Evolutionary conservation across 1,140 invertebrate genomes (phyloP).

Genomic region (Solenopsis fugax): DNA sequence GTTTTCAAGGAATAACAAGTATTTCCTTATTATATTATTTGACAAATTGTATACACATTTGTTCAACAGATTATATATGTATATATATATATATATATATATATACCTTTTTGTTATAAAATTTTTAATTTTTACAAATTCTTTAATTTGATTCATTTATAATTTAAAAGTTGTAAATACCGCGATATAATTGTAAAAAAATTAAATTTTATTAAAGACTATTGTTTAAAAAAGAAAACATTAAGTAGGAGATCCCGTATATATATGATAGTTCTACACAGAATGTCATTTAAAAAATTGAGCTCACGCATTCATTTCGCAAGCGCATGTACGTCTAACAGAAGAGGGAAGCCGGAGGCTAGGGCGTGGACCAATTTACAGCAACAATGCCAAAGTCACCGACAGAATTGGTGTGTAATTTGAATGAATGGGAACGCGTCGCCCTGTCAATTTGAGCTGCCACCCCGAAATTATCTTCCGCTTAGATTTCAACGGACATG

Average conservation of each 20-base stretch:
- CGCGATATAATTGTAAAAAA: neutral
- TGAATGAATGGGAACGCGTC: conserved; percentile 85
- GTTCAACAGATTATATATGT: neutral
- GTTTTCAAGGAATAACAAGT: conserved; percentile 58
- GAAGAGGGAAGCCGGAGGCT: conserved; percentile 70
- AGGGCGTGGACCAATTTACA: conserved; percentile 86
- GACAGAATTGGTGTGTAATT: conserved; percentile 86
- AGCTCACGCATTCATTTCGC: conserved; percentile 52
- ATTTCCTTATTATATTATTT: conserved; percentile 5
- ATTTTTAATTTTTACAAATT: neutral
- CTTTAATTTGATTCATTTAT: neutral
- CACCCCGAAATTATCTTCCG: conserved; percentile 84
- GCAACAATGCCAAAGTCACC: conserved; percentile 86
- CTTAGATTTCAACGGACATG: conserved; percentile 77
- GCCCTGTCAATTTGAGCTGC: conserved; percentile 85
- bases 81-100: too few relatives aligned
- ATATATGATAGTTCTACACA: conserved; percentile 37
- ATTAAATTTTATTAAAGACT: neutral
- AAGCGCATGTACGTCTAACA: conserved; percentile 31
- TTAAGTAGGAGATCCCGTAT: neutral
- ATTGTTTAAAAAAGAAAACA: neutral
- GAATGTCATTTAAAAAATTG: conserved; percentile 70
- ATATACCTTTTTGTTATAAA: neutral
- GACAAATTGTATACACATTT: neutral
- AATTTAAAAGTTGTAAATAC: neutral